These are phyloP conservation scores for Myripristis jacobus DNA, from an alignment of 2,797 vertebrate genomes.

Conservation along the genomic window DNA sequence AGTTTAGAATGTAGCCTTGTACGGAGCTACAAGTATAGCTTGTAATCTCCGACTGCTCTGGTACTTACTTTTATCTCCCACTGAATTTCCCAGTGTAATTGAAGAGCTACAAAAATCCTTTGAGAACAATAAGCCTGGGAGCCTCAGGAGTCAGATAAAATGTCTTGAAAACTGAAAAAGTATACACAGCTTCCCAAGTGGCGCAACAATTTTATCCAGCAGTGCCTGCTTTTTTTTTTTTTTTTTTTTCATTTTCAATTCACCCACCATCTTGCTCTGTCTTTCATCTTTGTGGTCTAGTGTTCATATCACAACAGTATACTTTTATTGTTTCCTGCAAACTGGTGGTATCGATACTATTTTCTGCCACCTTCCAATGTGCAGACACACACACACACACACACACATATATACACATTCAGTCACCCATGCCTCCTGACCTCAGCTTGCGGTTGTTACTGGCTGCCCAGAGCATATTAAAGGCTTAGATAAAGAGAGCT, in stretches of 20 bases:
- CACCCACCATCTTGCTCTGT: not conserved
- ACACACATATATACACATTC: slow-evolving; percentile 40
- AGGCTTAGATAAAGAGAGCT: slow-evolving; percentile 81
- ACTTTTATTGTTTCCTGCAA: slow-evolving; percentile 34
- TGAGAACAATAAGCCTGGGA: slow-evolving; percentile 47
- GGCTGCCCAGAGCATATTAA: slow-evolving; percentile 80
- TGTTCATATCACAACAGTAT: slow-evolving; percentile 32
- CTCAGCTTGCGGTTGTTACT: slow-evolving; percentile 71
- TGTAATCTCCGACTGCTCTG: slow-evolving; percentile 56
- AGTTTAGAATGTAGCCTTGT: not conserved
- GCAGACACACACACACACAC: slow-evolving; percentile 22
- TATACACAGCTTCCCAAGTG: slow-evolving; percentile 40
- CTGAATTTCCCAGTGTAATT: slow-evolving; percentile 62
- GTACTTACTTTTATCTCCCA: slow-evolving; percentile 63
- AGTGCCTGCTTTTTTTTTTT: slow-evolving; percentile 15
- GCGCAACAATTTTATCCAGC: slow-evolving; percentile 37
- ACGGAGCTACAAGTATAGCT: slow-evolving; percentile 29
- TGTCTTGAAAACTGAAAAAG: slow-evolving; percentile 54
- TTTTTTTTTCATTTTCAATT: too few species aligned
- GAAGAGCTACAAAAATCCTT: slow-evolving; percentile 55
- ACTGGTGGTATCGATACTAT: slow-evolving; percentile 43
- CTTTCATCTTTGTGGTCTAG: slow-evolving; percentile 17
- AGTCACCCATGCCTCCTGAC: slow-evolving; percentile 61
- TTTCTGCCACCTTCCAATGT: slow-evolving; percentile 48
- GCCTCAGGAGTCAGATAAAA: slow-evolving; percentile 62